Evolutionary conservation across 2,888 invertebrate genomes (phyloP).

Genomic region (Leptinotarsa tumamoca): DNA sequence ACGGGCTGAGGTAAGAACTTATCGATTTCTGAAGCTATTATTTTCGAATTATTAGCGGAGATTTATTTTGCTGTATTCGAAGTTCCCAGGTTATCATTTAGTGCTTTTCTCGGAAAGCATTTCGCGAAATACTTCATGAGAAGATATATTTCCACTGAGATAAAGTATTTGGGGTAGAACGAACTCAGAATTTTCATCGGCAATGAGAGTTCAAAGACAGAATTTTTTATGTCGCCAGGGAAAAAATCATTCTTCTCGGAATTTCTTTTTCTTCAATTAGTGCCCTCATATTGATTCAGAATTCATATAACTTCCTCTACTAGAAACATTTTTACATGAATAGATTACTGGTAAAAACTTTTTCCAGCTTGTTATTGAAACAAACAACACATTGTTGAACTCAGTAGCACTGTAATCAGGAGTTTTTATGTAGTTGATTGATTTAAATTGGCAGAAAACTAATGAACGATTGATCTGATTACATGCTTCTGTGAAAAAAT

Average conservation of each 20-base stretch:
- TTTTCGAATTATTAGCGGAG: constrained; percentile 20
- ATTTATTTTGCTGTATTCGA: constrained; percentile 24
- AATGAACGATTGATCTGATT: no score
- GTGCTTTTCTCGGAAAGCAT: neutral
- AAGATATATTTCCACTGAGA: constrained; percentile 15
- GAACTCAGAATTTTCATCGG: neutral
- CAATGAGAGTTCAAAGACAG: neutral
- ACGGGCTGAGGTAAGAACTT: constrained; percentile 15
- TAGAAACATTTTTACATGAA: no score
- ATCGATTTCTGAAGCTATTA: constrained; percentile 20
- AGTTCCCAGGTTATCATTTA: constrained; percentile 21
- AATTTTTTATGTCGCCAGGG: neutral
- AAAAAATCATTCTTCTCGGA: neutral
- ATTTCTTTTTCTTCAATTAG: no score
- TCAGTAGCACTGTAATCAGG: no score
- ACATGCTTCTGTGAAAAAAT: no score
- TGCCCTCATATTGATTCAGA: no score
- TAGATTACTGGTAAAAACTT: no score
- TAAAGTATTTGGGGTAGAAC: neutral
- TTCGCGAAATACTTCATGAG: neutral
- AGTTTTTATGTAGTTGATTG: no score
- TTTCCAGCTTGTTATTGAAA: no score
- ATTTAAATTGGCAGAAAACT: no score
- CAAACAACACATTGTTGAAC: no score
- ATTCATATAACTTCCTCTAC: no score